phyloP scores from a whole-genome alignment of 2,113 vertebrate genomes.

The Pluvianellus socialis region DNA sequence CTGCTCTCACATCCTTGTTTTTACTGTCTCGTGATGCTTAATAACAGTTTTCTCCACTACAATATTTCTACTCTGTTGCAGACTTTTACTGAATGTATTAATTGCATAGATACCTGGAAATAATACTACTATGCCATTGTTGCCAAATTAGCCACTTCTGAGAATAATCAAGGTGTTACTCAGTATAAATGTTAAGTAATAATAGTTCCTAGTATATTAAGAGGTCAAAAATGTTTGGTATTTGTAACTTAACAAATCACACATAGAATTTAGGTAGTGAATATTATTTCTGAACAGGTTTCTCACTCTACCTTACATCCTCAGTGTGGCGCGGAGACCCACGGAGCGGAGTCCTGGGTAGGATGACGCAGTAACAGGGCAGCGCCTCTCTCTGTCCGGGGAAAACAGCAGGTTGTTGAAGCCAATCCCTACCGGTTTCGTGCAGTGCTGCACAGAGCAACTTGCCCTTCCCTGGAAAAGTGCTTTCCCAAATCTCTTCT shows the following conservation, averaged over 20 bases:
- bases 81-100: neutral
- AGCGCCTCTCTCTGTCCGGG: neutral
- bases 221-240: neutral
- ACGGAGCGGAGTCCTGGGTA: neutral
- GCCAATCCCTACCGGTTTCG: neutral
- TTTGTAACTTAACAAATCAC: neutral
- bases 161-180: neutral
- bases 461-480: neutral
- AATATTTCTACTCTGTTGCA: neutral
- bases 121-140: neutral
- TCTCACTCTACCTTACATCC: neutral
- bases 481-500: neutral
- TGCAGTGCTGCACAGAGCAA: neutral
- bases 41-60: neutral
- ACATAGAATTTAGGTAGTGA: neutral
- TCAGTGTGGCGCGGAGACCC: neutral
- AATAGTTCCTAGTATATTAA: neutral
- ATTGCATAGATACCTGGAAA: neutral
- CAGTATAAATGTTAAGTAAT: neutral
- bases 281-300: neutral
- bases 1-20: neutral
- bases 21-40: neutral
- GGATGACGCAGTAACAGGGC: neutral
- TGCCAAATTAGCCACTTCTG: neutral
- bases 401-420: fast-evolving